phyloP scores from a whole-genome alignment of 2,888 invertebrate species.

The Oscheius sp. region DNA sequence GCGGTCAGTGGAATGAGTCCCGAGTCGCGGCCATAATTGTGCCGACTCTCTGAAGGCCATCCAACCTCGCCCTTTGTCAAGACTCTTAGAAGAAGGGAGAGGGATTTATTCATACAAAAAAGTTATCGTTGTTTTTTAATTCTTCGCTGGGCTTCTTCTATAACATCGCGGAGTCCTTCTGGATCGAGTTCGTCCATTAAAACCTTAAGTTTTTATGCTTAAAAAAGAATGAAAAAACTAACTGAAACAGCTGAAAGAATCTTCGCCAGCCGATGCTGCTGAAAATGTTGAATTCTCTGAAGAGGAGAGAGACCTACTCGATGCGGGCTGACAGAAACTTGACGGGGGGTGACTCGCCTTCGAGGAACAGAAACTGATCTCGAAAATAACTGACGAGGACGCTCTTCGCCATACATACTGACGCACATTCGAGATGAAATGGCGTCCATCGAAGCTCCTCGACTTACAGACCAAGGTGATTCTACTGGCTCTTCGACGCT shows the following conservation, averaged over 20 bases:
- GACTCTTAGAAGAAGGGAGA: background rate
- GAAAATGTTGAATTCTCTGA: background rate
- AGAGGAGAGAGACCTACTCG: background rate
- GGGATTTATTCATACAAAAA: background rate
- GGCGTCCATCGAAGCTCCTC: slow-evolving; percentile 35
- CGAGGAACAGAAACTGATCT: slow-evolving; percentile 15
- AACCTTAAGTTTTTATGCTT: too few relatives aligned
- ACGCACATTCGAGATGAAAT: slow-evolving; percentile 40
- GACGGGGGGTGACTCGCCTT: slow-evolving; percentile 16
- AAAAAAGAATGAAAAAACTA: too few relatives aligned
- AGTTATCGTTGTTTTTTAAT: slow-evolving; percentile 59
- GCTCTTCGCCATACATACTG: slow-evolving; percentile 44
- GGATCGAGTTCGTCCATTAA: slow-evolving; percentile 61
- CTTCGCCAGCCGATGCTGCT: slow-evolving; percentile 56
- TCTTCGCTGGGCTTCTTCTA: slow-evolving; percentile 59
- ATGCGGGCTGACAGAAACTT: slow-evolving; percentile 19
- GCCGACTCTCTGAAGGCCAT: slow-evolving; percentile 10
- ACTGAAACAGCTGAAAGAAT: slow-evolving; percentile 60
- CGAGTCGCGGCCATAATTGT: slow-evolving; percentile 9
- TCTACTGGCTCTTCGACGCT: background rate
- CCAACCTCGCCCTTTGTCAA: background rate
- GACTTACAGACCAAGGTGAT: too few relatives aligned
- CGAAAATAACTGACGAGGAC: slow-evolving; percentile 23
- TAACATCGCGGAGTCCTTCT: slow-evolving; percentile 50
- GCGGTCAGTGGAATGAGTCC: slow-evolving; percentile 13